Percentiles rank a stretch among this genome's conserved stretches.
Evolutionary conservation across 2,797 vertebrate genomes (phyloP).

Genomic region (Botia almorhae): DNA sequence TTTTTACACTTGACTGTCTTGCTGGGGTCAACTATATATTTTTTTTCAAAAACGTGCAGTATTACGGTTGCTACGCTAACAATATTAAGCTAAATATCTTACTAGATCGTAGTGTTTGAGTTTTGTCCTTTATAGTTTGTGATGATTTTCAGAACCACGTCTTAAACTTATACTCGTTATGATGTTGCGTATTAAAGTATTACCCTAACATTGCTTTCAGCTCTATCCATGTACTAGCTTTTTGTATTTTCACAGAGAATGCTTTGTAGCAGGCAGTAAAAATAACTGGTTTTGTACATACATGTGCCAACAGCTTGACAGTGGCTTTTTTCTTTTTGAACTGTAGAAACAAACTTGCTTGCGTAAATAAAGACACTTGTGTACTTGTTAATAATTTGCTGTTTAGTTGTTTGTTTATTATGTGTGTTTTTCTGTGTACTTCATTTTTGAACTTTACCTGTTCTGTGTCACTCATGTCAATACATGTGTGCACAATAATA

Average conservation of each 20-base stretch:
- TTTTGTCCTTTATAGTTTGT: conserved; percentile 84
- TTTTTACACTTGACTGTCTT: conserved; percentile 50
- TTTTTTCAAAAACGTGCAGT: conserved; percentile 86
- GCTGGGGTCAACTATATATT: conserved; percentile 67
- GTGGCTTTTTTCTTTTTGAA: conserved; percentile 88
- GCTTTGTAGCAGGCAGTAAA: conserved; percentile 94
- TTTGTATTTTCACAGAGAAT: conserved; percentile 94
- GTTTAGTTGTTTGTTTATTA: conserved; percentile 23
- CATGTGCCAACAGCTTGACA: conserved; percentile 98
- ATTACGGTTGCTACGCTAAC: conserved; percentile 86
- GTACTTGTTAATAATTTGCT: conserved; percentile 84
- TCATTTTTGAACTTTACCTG: background rate
- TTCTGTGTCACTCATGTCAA: background rate
- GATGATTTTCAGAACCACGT: conserved; percentile 85
- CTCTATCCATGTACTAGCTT: conserved; percentile 81
- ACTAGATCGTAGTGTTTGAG: conserved; percentile 87
- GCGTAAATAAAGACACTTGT: conserved; percentile 98
- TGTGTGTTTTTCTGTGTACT: background rate
- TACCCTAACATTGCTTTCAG: conserved; percentile 76
- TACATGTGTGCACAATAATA: background rate
- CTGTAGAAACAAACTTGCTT: conserved; percentile 98
- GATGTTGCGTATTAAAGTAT: conserved; percentile 76
- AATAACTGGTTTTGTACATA: conserved; percentile 96
- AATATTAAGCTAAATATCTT: conserved; percentile 88
- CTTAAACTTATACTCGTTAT: conserved; percentile 84